These are phyloP conservation scores for Chiropotes sagulatus DNA, from an alignment of 2,797 vertebrate species.

Conservation along the genomic window DNA sequence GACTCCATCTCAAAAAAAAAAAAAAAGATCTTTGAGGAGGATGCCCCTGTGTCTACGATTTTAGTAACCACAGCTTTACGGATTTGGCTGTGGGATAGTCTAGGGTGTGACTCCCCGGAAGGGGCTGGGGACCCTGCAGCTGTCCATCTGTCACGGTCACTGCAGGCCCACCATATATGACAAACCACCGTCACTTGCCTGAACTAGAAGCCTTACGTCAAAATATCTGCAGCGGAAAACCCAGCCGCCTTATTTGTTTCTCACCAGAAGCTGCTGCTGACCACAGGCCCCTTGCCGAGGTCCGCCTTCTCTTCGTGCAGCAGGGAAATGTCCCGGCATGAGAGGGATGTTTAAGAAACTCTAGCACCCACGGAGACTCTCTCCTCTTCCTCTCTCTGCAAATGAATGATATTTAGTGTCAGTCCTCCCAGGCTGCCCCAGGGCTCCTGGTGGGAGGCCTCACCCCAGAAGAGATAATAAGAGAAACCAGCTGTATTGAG, in stretches of 20 bases:
- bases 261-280: background rate
- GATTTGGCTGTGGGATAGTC: background rate
- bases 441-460: background rate
- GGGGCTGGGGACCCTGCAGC: background rate
- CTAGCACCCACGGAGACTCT: accelerated
- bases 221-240: background rate
- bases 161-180: background rate
- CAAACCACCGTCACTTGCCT: background rate
- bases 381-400: background rate
- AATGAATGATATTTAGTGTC: background rate
- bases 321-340: accelerated
- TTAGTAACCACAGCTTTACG: accelerated
- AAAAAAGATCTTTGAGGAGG: background rate
- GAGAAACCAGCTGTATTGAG: background rate
- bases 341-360: accelerated
- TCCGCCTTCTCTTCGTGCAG: background rate
- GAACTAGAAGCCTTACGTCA: background rate
- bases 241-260: accelerated
- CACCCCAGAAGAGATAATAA: no score
- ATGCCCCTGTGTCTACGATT: background rate
- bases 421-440: no score
- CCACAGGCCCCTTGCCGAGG: no score
- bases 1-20: no score
- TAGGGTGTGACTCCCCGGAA: accelerated
- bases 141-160: background rate